A percentile compares a stretch with the other conserved stretches of the same genome.
phyloP scores from a whole-genome alignment of 2,113 vertebrate genomes.

The Chaenogobius annularis region DNA sequence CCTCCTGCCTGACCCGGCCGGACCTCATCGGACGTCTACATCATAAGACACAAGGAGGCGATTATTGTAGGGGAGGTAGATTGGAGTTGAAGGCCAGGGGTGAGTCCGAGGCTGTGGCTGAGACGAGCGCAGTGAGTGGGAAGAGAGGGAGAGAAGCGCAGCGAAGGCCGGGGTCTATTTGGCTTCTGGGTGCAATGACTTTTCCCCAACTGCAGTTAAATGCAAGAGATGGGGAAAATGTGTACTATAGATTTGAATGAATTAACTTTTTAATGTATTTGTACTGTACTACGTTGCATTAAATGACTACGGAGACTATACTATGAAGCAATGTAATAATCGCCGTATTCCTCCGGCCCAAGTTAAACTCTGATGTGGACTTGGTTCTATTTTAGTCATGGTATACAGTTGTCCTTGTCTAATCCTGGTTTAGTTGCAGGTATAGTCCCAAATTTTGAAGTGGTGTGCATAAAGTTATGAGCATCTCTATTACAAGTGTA shows the following conservation, averaged over 20 bases:
- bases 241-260: no score
- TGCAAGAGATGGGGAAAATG: not conserved
- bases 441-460: not conserved
- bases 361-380: no score
- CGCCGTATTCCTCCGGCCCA: no score
- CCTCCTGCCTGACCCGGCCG: conserved; percentile 16
- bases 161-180: conserved; percentile 1
- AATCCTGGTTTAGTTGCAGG: no score
- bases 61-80: conserved; percentile 37
- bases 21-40: conserved; percentile 6
- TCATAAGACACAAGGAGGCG: conserved; percentile 35
- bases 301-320: no score
- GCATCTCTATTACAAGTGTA: no score
- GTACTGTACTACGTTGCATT: no score
- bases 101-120: conserved; percentile 38
- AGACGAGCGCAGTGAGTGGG: conserved; percentile 30
- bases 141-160: conserved; percentile 31
- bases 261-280: no score
- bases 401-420: no score
- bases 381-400: no score
- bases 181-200: not conserved
- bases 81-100: conserved; percentile 41
- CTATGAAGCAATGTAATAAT: no score
- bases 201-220: not conserved
- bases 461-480: not conserved